These are phyloP conservation scores for Ornithoptera alexandrae DNA, from an alignment of 2,888 invertebrate genomes.

Conservation along the genomic window DNA sequence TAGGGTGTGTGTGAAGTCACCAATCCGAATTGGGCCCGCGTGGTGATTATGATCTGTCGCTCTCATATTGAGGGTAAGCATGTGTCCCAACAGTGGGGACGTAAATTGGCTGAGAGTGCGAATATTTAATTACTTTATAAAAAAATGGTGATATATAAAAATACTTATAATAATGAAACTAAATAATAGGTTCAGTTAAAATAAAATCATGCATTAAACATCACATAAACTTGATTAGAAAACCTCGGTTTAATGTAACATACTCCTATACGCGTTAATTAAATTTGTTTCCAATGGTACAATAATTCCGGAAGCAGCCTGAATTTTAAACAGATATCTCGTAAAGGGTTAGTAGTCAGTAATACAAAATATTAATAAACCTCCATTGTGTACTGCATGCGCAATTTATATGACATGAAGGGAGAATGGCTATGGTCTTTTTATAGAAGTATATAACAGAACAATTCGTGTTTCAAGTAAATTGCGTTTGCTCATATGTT, in stretches of 20 bases:
- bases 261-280: neutral
- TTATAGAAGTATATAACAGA: neutral
- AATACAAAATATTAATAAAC: constrained; percentile 15
- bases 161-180: too few relatives aligned
- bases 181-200: neutral
- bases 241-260: neutral
- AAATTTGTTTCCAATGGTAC: neutral
- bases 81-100: too few relatives aligned
- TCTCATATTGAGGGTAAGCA: too few relatives aligned
- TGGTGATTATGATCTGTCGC: too few relatives aligned
- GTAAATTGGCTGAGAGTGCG: too few relatives aligned
- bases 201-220: neutral
- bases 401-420: constrained; percentile 56
- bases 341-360: constrained; percentile 43
- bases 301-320: constrained; percentile 45
- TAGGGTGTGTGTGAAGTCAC: too few relatives aligned
- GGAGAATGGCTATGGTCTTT: neutral
- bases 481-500: constrained; percentile 53
- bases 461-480: constrained; percentile 44
- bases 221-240: neutral
- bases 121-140: too few relatives aligned
- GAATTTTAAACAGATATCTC: constrained; percentile 40
- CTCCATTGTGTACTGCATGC: constrained; percentile 48
- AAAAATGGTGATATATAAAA: too few relatives aligned
- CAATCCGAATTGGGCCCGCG: too few relatives aligned